Percentiles rank a stretch among this genome's conserved stretches.
Conservation (phyloP, 2,113 vertebrate genomes). For the Myotis yumanensis region DNA sequence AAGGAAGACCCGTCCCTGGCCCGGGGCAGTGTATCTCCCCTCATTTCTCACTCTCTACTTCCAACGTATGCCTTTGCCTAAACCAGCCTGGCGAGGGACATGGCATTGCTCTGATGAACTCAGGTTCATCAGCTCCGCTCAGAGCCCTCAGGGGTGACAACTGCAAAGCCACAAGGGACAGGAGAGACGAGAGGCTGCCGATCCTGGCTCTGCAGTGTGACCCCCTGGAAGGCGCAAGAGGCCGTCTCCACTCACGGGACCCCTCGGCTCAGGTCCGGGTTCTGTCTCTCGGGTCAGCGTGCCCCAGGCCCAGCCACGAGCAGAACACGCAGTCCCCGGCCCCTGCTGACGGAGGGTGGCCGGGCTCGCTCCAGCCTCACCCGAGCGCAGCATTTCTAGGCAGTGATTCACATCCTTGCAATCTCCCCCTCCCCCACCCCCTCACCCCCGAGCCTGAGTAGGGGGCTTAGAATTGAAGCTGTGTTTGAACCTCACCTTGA, state of each 20-base stretch:
- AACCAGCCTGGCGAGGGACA: not conserved
- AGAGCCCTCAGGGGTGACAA: no score
- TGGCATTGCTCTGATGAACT: not conserved
- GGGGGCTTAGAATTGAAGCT: not conserved
- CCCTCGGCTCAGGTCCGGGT: not conserved
- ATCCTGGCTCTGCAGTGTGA: not conserved
- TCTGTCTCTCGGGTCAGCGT: not conserved
- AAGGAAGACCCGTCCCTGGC: not conserved
- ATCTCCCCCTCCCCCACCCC: not conserved
- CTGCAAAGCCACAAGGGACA: not conserved
- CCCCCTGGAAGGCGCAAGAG: no score
- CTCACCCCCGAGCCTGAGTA: not conserved
- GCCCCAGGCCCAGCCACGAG: not conserved
- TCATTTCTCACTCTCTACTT: not conserved
- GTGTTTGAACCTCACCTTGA: not conserved
- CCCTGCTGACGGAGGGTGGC: not conserved
- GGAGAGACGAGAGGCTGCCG: not conserved
- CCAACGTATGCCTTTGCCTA: not conserved
- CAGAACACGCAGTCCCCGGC: not conserved
- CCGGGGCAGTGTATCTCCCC: not conserved
- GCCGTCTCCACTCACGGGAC: rapidly evolving
- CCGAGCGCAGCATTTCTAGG: not conserved
- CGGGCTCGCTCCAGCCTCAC: not conserved
- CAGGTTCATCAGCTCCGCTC: not conserved
- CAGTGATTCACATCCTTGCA: not conserved